Base-by-base conservation (phyloP, 2,113 vertebrate species). In the Toxostoma redivivum region DNA sequence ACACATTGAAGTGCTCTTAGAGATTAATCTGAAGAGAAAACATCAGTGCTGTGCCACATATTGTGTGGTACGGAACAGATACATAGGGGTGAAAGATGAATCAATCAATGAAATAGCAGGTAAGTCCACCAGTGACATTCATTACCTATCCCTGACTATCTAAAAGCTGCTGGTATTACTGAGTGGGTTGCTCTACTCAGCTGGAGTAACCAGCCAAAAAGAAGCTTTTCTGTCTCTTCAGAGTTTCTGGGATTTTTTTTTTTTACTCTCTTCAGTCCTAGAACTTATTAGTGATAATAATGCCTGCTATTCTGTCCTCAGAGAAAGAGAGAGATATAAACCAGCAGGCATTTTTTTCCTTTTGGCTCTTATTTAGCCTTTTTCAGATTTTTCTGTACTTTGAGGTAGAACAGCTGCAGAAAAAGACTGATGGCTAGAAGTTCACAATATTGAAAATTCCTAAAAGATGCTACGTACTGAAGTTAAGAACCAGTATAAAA, bases 31-130 rank as follows among this genome's bases (percentile, higher is more conserved):
- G 2, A 82, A 79, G 24, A 91, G 61, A 44, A 92, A 87, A 94
- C 30, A 92, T 45, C 45, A 42, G 1, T 58, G 42, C 24, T 54
- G 57, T 65, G 66, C 37, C 53, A 61, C 17, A 47, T 54, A 67
- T 6, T 40, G 45, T 42, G 35, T n/a, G 16, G 70, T 27, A n/a
- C 3, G 0, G 81, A 76, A 67, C 90, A 91, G 65, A 4, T 28
- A 81, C 47, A 2, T 11, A 82, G 28, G 22, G 27, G 47, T 62
- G 58, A 92, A 94, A 77, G 71, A 85, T 7, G 3, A 85, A 77
- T 73, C 0, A 0, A 58, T 54, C 57, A 57, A 2, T 54, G 42
- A 82, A 67, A 64, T 62, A 3, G 1, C 13, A 1, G 3, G 4
- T n/a, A 71, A 85, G 50, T 57, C 44, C 64, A 61, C 10, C 66